Conservation (phyloP, 37 sponge, comb jelly and placozoan species). For the Dysidea cf. avara region DNA sequence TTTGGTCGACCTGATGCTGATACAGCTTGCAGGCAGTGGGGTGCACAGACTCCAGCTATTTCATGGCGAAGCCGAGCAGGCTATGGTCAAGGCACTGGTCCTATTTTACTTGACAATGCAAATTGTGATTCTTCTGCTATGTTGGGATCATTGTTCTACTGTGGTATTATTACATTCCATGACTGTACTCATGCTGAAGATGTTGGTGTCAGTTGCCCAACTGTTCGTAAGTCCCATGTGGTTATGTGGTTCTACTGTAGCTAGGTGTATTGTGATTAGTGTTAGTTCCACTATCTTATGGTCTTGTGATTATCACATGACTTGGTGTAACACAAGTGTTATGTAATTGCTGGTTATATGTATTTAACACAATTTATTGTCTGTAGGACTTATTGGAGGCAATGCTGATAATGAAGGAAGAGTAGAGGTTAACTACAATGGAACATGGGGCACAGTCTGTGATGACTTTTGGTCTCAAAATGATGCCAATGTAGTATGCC, state of each 20-base stretch:
- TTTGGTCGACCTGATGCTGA: constrained; percentile 8
- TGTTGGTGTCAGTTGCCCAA: constrained; percentile 9
- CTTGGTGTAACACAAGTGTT: no score
- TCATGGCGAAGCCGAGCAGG: not conserved
- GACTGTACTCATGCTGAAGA: constrained; percentile 11
- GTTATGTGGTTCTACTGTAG: not conserved
- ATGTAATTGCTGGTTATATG: no score
- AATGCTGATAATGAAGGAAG: constrained; percentile 1
- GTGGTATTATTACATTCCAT: not conserved
- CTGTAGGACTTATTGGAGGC: constrained; percentile 15
- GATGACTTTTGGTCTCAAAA: not conserved
- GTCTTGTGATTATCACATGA: no score
- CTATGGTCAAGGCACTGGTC: constrained; percentile 20
- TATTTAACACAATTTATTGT: no score
- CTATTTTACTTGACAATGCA: not conserved
- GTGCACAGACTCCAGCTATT: not conserved
- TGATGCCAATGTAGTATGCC: constrained; percentile 25
- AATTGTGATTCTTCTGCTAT: constrained; percentile 1
- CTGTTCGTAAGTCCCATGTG: not conserved
- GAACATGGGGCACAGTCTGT: constrained; percentile 33
- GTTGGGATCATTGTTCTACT: not conserved
- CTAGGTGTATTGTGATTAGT: not conserved
- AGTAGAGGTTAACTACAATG: constrained; percentile 16
- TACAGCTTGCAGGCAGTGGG: constrained; percentile 16
- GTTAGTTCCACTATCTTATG: not conserved